phyloP scores from a whole-genome alignment of 2,888 invertebrate genomes.

The Iselma pallidipennis region DNA sequence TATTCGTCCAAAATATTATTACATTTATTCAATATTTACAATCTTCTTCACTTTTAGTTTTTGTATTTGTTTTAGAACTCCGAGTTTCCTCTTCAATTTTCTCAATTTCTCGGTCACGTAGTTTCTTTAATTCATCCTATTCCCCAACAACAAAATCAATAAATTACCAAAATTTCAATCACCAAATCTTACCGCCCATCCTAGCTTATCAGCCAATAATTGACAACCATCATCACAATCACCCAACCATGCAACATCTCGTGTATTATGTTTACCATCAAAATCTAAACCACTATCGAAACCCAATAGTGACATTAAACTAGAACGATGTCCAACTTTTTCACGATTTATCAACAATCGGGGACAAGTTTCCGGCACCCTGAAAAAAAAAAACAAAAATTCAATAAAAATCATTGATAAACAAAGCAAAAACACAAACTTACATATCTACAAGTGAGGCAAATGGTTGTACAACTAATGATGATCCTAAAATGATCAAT shows the following conservation, averaged over 20 bases:
- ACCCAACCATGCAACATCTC: constrained; percentile 82
- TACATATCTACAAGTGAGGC: constrained; percentile 84
- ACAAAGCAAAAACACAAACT: constrained; percentile 37
- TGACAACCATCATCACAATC: constrained; percentile 82
- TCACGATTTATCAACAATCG: constrained; percentile 87
- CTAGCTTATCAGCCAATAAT: constrained; percentile 73
- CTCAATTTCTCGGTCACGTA: too few relatives aligned
- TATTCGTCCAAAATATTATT: too few relatives aligned
- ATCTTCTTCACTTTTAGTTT: too few relatives aligned
- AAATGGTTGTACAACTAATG: constrained; percentile 92
- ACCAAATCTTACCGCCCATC: constrained; percentile 78
- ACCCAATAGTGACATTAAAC: constrained; percentile 51
- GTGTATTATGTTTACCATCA: constrained; percentile 63
- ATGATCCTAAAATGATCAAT: constrained; percentile 94
- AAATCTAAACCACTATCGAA: constrained; percentile 69
- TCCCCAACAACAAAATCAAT: too few relatives aligned
- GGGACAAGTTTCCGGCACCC: constrained; percentile 73
- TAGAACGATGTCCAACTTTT: constrained; percentile 62
- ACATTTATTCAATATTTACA: too few relatives aligned
- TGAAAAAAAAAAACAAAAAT: constrained; percentile 42
- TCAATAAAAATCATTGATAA: background rate
- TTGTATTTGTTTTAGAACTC: too few relatives aligned
- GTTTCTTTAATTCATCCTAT: too few relatives aligned
- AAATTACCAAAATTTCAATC: too few relatives aligned
- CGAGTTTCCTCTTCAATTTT: too few relatives aligned